A percentile compares a stretch with the other conserved stretches of the same genome.
Evolutionary conservation across 23 tunicate genomes (phyloP).

Genomic region (Trididemnum clinides): DNA sequence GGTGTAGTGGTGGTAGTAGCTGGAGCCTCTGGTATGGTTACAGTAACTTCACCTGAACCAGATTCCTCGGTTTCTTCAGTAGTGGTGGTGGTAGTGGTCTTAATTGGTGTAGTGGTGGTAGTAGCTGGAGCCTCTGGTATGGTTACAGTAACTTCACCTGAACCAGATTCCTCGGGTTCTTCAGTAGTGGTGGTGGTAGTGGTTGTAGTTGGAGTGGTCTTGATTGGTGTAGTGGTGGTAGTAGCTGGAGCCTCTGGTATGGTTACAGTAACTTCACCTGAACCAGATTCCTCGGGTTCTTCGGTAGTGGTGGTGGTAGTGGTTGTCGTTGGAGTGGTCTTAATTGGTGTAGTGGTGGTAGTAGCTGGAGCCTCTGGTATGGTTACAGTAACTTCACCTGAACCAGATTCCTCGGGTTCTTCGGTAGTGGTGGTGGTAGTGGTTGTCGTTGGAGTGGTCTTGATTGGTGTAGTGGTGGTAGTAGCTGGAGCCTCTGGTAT

Average conservation of each 20-base stretch:
- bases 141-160: slow-evolving; percentile 42
- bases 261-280: slow-evolving; percentile 51
- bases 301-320: too few species aligned
- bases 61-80: slow-evolving; percentile 51
- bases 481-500: slow-evolving; percentile 44
- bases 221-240: slow-evolving; percentile 46
- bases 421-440: slow-evolving; percentile 25
- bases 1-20: slow-evolving; percentile 60
- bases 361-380: slow-evolving; percentile 36
- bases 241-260: slow-evolving; percentile 51
- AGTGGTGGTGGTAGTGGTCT: slow-evolving; percentile 53
- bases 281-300: slow-evolving; percentile 52
- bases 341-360: slow-evolving; percentile 32
- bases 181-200: slow-evolving; percentile 33
- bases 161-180: slow-evolving; percentile 43
- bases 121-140: slow-evolving; percentile 55
- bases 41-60: slow-evolving; percentile 55
- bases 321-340: slow-evolving; percentile 45
- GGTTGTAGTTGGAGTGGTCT: slow-evolving; percentile 46
- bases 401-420: slow-evolving; percentile 51
- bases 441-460: slow-evolving; percentile 56
- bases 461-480: slow-evolving; percentile 33
- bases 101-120: slow-evolving; percentile 47
- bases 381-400: slow-evolving; percentile 48
- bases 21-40: slow-evolving; percentile 48